Conservation (phyloP, 1,140 invertebrate genomes). For the Ooceraea biroi region DNA sequence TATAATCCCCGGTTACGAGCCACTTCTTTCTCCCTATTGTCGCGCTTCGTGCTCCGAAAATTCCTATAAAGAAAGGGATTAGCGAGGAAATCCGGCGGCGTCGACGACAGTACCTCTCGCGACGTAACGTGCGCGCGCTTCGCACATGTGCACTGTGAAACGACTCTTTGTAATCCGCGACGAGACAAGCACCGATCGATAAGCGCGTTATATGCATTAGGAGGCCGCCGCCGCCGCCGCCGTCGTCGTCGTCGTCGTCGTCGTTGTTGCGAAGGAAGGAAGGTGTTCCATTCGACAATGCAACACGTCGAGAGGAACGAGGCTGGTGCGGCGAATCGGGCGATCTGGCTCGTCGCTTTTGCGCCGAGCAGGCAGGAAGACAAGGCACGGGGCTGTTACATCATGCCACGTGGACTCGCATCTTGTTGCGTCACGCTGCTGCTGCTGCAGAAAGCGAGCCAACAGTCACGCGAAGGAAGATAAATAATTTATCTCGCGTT, state of each 20-base stretch:
- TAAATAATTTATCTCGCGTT: background rate
- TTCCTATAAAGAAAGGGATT: constrained; percentile 54
- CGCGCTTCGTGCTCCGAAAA: constrained; percentile 21
- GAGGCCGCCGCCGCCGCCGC: constrained; percentile 45
- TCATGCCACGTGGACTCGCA: constrained; percentile 19
- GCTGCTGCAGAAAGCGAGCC: background rate
- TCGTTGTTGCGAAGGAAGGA: background rate
- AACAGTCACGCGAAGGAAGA: background rate
- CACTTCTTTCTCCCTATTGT: constrained; percentile 1
- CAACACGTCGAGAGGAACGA: constrained; percentile 50
- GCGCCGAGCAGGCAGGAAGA: background rate
- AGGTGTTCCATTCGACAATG: constrained; percentile 41
- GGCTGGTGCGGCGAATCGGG: constrained; percentile 21
- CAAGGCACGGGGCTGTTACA: too few relatives aligned
- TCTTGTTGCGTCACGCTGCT: constrained; percentile 14
- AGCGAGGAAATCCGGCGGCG: constrained; percentile 9
- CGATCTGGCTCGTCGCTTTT: constrained; percentile 54
- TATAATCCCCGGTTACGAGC: constrained; percentile 22
- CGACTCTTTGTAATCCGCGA: constrained; percentile 71
- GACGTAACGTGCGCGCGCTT: constrained; percentile 15
- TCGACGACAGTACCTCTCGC: constrained; percentile 2
- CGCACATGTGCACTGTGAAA: constrained; percentile 33
- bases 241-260: background rate
- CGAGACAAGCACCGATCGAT: constrained; percentile 69
- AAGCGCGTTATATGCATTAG: constrained; percentile 68